Conservation (phyloP, 1,140 invertebrate species). For the Streblospio benedicti region DNA sequence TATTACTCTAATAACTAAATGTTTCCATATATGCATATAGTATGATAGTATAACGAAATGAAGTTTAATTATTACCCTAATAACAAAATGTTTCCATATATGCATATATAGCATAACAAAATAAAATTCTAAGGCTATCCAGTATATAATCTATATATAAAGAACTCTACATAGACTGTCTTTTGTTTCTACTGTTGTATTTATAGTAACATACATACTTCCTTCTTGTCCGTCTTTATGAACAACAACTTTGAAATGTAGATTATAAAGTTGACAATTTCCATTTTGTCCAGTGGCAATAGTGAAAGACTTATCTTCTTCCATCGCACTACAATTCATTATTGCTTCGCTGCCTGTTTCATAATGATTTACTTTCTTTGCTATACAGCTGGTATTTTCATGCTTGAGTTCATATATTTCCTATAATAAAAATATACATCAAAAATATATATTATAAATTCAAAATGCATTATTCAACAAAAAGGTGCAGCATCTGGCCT, state of each 20-base stretch:
- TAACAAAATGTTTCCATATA: too few relatives aligned
- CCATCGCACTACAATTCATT: slow-evolving; percentile 71
- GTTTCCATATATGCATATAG: too few relatives aligned
- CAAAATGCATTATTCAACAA: slow-evolving; percentile 6
- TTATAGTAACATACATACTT: too few relatives aligned
- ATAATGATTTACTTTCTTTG: slow-evolving; percentile 75
- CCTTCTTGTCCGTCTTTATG: slow-evolving; percentile 27
- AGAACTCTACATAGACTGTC: too few relatives aligned
- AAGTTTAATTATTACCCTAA: too few relatives aligned
- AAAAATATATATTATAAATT: slow-evolving; percentile 11
- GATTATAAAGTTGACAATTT: slow-evolving; percentile 77
- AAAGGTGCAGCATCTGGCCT: too few relatives aligned
- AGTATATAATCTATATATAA: too few relatives aligned
- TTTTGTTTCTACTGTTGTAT: too few relatives aligned
- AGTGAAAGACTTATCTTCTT: slow-evolving; percentile 61
- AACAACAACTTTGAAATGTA: slow-evolving; percentile 59
- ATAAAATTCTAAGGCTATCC: too few relatives aligned
- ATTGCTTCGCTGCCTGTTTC: slow-evolving; percentile 80
- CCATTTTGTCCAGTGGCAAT: slow-evolving; percentile 85
- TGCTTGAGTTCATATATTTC: slow-evolving; percentile 84
- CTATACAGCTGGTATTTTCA: slow-evolving; percentile 67
- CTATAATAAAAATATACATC: slow-evolving; percentile 51
- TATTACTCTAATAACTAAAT: too few relatives aligned
- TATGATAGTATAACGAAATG: too few relatives aligned
- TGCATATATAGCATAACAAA: too few relatives aligned